These are phyloP conservation scores for Blennius ocellaris DNA, from an alignment of 2,113 vertebrate genomes.

Conservation along the genomic window DNA sequence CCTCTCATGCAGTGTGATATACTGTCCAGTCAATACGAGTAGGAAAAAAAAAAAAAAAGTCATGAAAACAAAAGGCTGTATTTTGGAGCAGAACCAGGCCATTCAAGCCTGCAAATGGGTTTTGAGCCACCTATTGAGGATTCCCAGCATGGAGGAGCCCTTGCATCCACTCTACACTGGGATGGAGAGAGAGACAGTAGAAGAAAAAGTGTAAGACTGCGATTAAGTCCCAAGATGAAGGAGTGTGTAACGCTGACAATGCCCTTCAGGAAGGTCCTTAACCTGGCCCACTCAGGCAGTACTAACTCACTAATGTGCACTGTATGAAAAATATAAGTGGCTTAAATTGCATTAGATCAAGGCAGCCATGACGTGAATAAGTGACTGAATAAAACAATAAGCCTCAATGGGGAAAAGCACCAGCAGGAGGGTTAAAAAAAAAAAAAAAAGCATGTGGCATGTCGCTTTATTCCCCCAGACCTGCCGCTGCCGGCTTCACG, in stretches of 20 bases:
- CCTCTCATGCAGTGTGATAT: slow-evolving; percentile 51
- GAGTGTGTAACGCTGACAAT: slow-evolving; percentile 52
- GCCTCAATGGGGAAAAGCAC: slow-evolving; percentile 61
- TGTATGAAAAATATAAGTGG: slow-evolving; percentile 78
- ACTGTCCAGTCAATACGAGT: slow-evolving; percentile 50
- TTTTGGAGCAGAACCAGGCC: slow-evolving; percentile 54
- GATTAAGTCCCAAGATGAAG: slow-evolving; percentile 38
- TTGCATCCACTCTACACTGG: slow-evolving; percentile 30
- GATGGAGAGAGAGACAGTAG: slow-evolving; percentile 5
- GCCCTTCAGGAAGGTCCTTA: slow-evolving; percentile 80
- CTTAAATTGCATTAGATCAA: slow-evolving; percentile 80
- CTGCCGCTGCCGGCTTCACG: slow-evolving; percentile 29
- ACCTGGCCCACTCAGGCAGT: slow-evolving; percentile 69
- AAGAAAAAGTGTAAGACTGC: slow-evolving; percentile 22
- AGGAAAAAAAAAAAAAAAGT: slow-evolving; percentile 28
- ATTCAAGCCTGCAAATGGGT: slow-evolving; percentile 64
- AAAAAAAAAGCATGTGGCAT: slow-evolving; percentile 33
- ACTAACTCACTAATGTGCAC: slow-evolving; percentile 74
- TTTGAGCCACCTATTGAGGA: slow-evolving; percentile 55
- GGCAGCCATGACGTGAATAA: slow-evolving; percentile 76
- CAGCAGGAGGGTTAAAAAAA: slow-evolving; percentile 18
- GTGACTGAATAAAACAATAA: slow-evolving; percentile 82
- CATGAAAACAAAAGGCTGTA: slow-evolving; percentile 57
- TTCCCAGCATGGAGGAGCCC: slow-evolving; percentile 36
- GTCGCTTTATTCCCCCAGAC: slow-evolving; percentile 41